Base-by-base conservation (phyloP, 1,140 invertebrate genomes). In the Zeugodacus cucurbitae region DNA sequence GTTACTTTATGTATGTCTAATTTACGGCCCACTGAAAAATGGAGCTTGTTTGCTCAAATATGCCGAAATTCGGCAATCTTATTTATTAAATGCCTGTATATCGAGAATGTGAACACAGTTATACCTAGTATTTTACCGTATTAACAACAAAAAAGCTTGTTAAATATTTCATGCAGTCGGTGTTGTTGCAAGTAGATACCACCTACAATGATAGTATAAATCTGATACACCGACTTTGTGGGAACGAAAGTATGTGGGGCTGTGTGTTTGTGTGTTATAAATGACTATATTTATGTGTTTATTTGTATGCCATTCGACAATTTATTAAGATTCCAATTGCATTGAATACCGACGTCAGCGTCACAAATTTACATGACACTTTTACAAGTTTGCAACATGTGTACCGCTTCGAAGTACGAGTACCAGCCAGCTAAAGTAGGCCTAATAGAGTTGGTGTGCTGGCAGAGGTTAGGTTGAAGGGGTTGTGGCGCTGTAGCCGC, bases 301-400 rank as follows among this genome's bases (percentile, higher is more conserved):
- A 82, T 44, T 82, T 82, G 74, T 82, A 82, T 82, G 74, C 41
- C 74, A 82, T 82, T 82, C 41, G 74, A 82, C 74, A 82, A 82
- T 82, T 82, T 82, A 82, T 82, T 82, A 82, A 82, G 74, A 44
- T 82, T 82, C 74, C 74, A 82, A 82, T 54, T 82, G 74, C 74
- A 82, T 82, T 48, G 74, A 82, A 48, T 54, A 10, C 74, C 74
- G 22, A 82, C 37, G 20, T 82, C 22, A 10, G 1, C 74, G 41
- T 11, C 37, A 82, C 74, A 48, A 82, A 82, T 48, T 48, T 82
- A 82, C 74, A 82, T 82, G 74, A 82, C 74, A 82, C 37, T 82
- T 82, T 82, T 82, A 82, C 74, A 82, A 82, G 74, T 82, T 82
- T 82, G 74, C 74, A 82, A 82, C 74, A 82, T 82, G 74, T 82